phyloP scores from a whole-genome alignment of 2,113 vertebrate species.

The Excalfactoria chinensis region DNA sequence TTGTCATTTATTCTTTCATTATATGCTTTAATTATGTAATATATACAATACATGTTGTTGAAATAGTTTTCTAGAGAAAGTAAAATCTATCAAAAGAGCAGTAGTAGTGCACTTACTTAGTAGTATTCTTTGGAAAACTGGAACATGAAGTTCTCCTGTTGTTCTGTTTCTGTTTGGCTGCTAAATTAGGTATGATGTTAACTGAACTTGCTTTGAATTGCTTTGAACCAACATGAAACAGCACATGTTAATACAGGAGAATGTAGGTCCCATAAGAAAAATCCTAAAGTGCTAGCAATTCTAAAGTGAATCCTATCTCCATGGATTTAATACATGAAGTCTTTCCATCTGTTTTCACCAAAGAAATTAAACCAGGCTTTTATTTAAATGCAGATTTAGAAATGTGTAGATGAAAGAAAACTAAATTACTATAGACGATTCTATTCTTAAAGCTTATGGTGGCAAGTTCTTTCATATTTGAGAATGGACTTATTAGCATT shows the following conservation, averaged over 20 bases:
- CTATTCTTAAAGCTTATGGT: too few relatives aligned
- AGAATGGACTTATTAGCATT: constrained; percentile 25
- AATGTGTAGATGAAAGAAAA: background rate
- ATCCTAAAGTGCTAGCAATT: background rate
- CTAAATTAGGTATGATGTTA: background rate
- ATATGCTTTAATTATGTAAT: background rate
- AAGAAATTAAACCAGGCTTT: background rate
- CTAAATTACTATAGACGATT: background rate
- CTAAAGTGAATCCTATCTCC: background rate
- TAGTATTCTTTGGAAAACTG: background rate
- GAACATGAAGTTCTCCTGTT: background rate
- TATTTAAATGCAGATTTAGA: background rate
- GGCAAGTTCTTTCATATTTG: constrained; percentile 13
- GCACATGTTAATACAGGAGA: background rate
- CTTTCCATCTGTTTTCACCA: background rate
- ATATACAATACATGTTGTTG: background rate
- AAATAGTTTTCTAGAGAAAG: background rate
- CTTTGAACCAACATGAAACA: background rate
- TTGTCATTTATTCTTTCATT: background rate
- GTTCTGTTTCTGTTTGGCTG: background rate
- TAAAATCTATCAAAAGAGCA: background rate
- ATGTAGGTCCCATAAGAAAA: background rate
- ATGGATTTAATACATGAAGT: background rate
- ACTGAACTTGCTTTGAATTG: background rate
- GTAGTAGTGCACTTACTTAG: background rate